Evolutionary conservation across 2,888 invertebrate species (phyloP), one percentile per base, ranked within the genome.

Genomic region (Orchesella flavescens): DNA sequence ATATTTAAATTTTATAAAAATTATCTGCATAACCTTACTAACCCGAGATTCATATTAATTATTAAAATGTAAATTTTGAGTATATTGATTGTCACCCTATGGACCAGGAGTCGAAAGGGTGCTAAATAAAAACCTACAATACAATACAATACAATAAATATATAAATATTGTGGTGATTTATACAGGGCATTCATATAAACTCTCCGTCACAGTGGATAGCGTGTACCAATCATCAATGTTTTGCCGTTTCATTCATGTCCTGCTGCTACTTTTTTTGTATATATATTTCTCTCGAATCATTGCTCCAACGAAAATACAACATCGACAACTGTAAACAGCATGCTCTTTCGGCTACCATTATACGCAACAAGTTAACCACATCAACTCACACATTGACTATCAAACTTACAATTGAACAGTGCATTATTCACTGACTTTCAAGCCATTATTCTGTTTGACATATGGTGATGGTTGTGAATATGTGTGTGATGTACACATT

Each of bases 401-500:
- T 7, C 34, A 34, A 34, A n/a, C 53, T 10, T n/a, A 53, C 23
- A 34, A 63, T 63, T 63, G 13, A 7, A 63, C 13, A 34, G 55
- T 34, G 34, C 34, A 34, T 34, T 34, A 34, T 34, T 34, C 34
- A 65, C 61, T 72, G 72, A 80, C 72, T 73, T 80, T 7, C 73
- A 80, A 80, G 80, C 81, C 73, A 77, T 83, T 69, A 82, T 69
- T 83, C 71, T 65, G 55, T 83, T 77, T 83, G 83, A 83, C 83
- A 83, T 77, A 83, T 83, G 83, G 83, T 83, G 77, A 65, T 76
- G 63, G 5, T 68, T 34, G 74, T 46, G 73, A 80, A n/a, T n/a
- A n/a, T 34, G 34, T 34, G 34, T 34, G 34, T 34, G 34, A 34
- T 34, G 34, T 7, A 34, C 34, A 34, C 34, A 34, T 34, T 34